Conservation (phyloP, 30 jellyfish, hydroid and myxozoan species). For the Aurelia aurita complex sp. Pacific region DNA sequence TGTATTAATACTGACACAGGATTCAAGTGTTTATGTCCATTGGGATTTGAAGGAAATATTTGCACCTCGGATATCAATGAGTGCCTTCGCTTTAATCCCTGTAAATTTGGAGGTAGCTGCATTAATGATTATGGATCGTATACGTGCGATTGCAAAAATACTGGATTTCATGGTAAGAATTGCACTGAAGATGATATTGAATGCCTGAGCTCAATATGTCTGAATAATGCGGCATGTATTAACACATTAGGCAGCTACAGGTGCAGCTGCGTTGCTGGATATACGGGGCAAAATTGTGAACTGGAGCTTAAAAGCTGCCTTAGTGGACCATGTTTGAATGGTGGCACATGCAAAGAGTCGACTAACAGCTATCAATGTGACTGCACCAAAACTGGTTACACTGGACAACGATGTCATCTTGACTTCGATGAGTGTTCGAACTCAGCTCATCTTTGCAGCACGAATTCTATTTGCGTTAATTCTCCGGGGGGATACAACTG, state of each 20-base stretch:
- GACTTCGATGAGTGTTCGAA: conserved; percentile 54
- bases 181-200: conserved; percentile 64
- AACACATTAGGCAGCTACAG: conserved; percentile 50
- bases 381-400: conserved; percentile 59
- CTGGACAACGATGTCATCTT: conserved; percentile 18
- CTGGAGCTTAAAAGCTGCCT: conserved; percentile 7
- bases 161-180: conserved; percentile 63
- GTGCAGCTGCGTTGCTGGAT: conserved; percentile 45
- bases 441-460: conserved; percentile 10
- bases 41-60: conserved; percentile 50
- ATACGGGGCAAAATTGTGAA: conserved; percentile 64
- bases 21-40: conserved; percentile 19
- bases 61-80: conserved; percentile 64
- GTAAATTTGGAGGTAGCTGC: conserved; percentile 50
- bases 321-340: conserved; percentile 46
- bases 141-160: conserved; percentile 46
- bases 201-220: conserved; percentile 28
- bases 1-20: conserved; percentile 16
- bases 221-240: conserved; percentile 56
- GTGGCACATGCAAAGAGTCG: conserved; percentile 25
- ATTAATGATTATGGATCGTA: conserved; percentile 59
- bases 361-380: conserved; percentile 21
- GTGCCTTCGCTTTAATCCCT: conserved; percentile 43
- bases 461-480: conserved; percentile 43
- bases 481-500: conserved; percentile 57